Evolutionary conservation across 2,113 vertebrate species (phyloP), one percentile per base, ranked within the genome.

Genomic region (Ptilorrhoa leucosticta): DNA sequence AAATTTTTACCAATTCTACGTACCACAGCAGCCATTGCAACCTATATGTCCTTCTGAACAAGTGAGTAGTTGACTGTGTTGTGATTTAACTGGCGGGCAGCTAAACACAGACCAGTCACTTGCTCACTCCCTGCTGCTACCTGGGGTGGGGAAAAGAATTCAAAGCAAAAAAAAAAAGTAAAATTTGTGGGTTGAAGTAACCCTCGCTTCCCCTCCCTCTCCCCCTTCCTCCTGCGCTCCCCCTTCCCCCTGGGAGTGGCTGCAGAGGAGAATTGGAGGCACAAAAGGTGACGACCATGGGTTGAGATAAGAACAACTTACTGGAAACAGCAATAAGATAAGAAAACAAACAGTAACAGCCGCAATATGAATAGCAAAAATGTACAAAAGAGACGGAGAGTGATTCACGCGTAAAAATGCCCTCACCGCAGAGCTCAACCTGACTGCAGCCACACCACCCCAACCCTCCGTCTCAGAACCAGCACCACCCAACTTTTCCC

Each of bases 161-260:
- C 4, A 35, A 60, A 68, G 8, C 1, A 28, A 33, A 54, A 66
- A 66, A 18, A 56, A 37, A 24, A 16, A 24, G 10, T 15, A 50
- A 44, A 71, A 50, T 10, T 10, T 39, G 4, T 24, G 11, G 7
- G 9, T 51, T 90, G 24, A 65, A 21, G 26, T 65, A 72, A 51
- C 3, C 0, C 8, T 20, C 2, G 0, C 35, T 56, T 65, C 5
- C 4, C 20, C 19, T 73, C 14, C 39, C 1, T 0, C 22, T 81
- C 11, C n/a, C 10, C 24, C 26, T 35, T 30, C 7, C 15, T n/a
- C n/a, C n/a, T n/a, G n/a, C n/a, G 5, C 24, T 58, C 35, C 57
- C 24, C 16, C 12, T 27, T 13, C 3, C 23, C 10, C 6, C 31
- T 76, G 16, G 8, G 5, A 15, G 9, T 33, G 11, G 22, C 53